Evolutionary conservation across 2,113 vertebrate genomes (phyloP), one percentile per base, ranked within the genome.

Genomic region (Glareola pratincola): DNA sequence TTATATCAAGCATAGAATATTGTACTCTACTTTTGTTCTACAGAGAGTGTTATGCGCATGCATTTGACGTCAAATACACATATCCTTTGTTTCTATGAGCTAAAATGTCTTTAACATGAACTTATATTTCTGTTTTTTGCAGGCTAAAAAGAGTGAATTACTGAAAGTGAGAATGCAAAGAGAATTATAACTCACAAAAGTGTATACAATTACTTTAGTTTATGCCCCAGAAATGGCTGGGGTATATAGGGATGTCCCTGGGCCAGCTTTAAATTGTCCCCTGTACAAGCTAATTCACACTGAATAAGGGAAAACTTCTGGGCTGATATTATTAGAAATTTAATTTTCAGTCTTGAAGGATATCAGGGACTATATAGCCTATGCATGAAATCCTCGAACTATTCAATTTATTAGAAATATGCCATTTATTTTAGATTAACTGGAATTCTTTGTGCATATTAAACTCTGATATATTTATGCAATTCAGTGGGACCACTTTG

Each of bases 241-340:
- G 12, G 12, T 89, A 29, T 73, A 24, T 50, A 24, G 24, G 54
- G 19, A 39, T 81, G 43, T 90, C 69, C 73, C 60, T 78, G n/a
- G 68, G 43, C 34, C 45, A 66, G 24, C 21, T 92, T 81, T 84
- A 87, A 91, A 91, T 75, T 89, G 50, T 77, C 29, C 14, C 10
- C 32, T 50, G 12, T 51, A 39, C 10, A 81, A 47, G 16, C 12
- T 82, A 78, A 91, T 92, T 96, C 73, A 78, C 60, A 85, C 10
- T 68, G 56, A 91, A 71, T 67, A 75, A 68, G 36, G 11, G 23
- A 89, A 94, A 84, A 56, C 7, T 51, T 86, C 47, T 64, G 15
- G 62, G 27, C 53, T 95, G 68, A 47, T 88, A 84, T 68, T 95
- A 84, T 92, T 89, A 94, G 59, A 72, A 94, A 78, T 53, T 56